Evolutionary conservation across 2,113 vertebrate genomes (phyloP).

Genomic region (Xerus inauris): DNA sequence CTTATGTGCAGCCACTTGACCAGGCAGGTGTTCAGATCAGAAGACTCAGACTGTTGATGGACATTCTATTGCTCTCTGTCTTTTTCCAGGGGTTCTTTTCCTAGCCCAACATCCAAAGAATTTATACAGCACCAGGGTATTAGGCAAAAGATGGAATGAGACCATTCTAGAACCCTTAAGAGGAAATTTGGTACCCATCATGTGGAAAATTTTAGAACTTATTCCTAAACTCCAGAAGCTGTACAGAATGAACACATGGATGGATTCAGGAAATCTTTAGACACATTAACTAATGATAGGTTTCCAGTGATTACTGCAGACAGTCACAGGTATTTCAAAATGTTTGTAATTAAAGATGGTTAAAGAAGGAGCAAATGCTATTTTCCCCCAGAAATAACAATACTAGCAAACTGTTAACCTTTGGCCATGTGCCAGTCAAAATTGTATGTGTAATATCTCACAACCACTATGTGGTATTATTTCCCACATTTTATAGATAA

Average conservation of each 20-base stretch:
- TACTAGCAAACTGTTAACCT: neutral
- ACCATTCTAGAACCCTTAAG: neutral
- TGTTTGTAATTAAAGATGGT: neutral
- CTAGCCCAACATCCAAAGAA: neutral
- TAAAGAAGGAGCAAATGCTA: neutral
- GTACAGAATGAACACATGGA: neutral
- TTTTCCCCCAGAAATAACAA: neutral
- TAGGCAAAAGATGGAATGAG: neutral
- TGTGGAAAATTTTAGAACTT: neutral
- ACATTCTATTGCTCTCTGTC: neutral
- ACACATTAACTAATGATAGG: neutral
- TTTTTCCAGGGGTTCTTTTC: neutral
- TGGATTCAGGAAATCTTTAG: neutral
- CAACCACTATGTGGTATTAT: neutral
- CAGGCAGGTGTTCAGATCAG: neutral
- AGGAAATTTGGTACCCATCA: too few relatives aligned
- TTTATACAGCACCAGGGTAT: neutral
- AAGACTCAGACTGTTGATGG: neutral
- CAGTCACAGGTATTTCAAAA: constrained; percentile 16
- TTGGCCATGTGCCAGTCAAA: neutral
- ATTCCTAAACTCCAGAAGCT: neutral
- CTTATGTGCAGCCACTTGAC: neutral
- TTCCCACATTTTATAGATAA: neutral
- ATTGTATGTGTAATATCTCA: neutral
- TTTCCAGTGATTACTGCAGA: neutral